Base-by-base conservation (phyloP, 2,888 invertebrate species). In the Melieria omissa region DNA sequence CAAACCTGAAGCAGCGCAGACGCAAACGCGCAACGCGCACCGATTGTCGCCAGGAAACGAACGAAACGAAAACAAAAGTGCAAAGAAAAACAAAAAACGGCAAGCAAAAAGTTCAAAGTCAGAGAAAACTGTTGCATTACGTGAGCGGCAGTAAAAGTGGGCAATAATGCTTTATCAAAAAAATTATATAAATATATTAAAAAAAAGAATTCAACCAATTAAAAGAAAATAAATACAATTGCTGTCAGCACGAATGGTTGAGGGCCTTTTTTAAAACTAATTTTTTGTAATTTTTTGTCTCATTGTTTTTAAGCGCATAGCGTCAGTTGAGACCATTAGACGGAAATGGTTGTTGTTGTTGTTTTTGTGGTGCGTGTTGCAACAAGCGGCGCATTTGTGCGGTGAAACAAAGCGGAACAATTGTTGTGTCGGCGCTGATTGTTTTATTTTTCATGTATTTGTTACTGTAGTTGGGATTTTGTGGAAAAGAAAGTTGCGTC, bases 1-100 rank as follows among this genome's bases (percentile, higher is more conserved):
- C 76, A 72, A 76, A 79, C 80, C 78, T 76, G 61, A 76, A 77
- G 74, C 81, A 78, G 81, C 76, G 76, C 79, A 80, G 80, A 77
- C 68, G 74, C 57, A 12, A 41, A 67, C 9, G 46, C 57, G 60
- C 47, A 67, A 67, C 60, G 67, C 52, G 61, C 49, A 61, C 52
- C 58, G 41, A 29, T 29, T 3, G 29, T 29, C 29, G 52, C 9
- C 5, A 52, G 5, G 64, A 63, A 65, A 52, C 8, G 62, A 16
- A 54, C 16, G 66, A 70, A 62, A 63, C 54, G 69, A 69, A 69
- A 69, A 46, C 69, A 69, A 69, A 69, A 69, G 69, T 69, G 62
- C 46, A 68, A 62, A 54, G 55, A 55, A 5, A 64, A 58, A 57
- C 10, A 45, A 42, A 47, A 3, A 45, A 63, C 29, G 55, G n/a